A percentile compares a stretch with the other conserved stretches of the same genome.
Evolutionary conservation across 2,888 invertebrate genomes (phyloP).

Genomic region (Toxonevra muliebris): DNA sequence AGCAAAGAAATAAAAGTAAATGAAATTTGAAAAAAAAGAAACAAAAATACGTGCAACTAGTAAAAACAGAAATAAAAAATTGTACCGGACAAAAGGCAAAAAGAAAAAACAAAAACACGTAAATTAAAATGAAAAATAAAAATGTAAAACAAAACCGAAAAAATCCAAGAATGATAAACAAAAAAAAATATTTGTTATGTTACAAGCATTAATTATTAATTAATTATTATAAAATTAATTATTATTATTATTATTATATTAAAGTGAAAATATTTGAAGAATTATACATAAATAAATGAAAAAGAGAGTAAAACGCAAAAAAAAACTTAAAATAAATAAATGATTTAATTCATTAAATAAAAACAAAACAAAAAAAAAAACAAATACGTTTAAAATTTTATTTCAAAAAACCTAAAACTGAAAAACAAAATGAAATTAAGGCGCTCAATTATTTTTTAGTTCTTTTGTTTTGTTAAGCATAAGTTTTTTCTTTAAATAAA

Average conservation of each 20-base stretch:
- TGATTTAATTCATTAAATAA: slow-evolving; percentile 52
- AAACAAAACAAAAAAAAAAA: slow-evolving; percentile 31
- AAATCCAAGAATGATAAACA: slow-evolving; percentile 22
- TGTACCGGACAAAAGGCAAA: slow-evolving; percentile 1
- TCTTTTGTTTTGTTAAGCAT: too few species aligned
- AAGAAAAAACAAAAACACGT: slow-evolving; percentile 12
- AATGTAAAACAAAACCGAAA: slow-evolving; percentile 18
- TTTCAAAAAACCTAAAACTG: slow-evolving; percentile 30
- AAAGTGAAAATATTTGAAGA: slow-evolving; percentile 57
- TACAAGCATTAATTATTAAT: slow-evolving; percentile 57
- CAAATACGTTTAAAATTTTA: slow-evolving; percentile 34
- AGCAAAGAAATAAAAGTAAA: slow-evolving; percentile 10
- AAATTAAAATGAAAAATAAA: slow-evolving; percentile 27
- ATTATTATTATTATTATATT: slow-evolving; percentile 47
- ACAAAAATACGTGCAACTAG: too few species aligned
- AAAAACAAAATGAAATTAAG: slow-evolving; percentile 15
- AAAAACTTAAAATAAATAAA: slow-evolving; percentile 42
- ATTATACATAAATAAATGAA: slow-evolving; percentile 33
- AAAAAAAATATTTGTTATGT: slow-evolving; percentile 56
- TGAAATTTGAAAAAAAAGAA: too few species aligned
- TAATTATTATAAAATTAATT: slow-evolving; percentile 55
- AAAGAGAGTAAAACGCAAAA: slow-evolving; percentile 6
- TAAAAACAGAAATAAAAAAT: background rate
- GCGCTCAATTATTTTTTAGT: background rate
- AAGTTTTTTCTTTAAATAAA: too few species aligned